Percentiles rank a stretch among this genome's conserved stretches.
These are phyloP conservation scores for Pristionchus exspectatus DNA, from an alignment of 2,888 invertebrate species.

Conservation along the genomic window DNA sequence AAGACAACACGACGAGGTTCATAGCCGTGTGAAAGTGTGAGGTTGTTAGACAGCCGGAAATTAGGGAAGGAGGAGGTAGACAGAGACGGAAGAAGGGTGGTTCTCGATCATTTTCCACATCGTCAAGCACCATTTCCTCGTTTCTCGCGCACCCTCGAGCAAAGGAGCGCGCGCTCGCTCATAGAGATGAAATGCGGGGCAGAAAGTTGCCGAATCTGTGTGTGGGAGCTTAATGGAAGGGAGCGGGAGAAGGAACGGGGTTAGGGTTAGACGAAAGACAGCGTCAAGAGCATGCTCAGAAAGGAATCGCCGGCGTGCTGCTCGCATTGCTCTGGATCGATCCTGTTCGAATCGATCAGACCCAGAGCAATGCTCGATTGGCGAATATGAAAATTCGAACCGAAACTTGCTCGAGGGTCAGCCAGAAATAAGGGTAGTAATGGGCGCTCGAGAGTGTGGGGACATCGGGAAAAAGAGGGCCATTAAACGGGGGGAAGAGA, in stretches of 20 bases:
- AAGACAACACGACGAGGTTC: not conserved
- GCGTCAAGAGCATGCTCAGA: constrained; percentile 8
- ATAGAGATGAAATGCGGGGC: not conserved
- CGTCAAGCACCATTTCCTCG: not conserved
- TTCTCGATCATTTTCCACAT: not conserved
- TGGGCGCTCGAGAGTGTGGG: not conserved
- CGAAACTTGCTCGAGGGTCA: constrained; percentile 12
- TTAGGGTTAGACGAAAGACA: constrained; percentile 24
- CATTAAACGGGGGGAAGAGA: not conserved
- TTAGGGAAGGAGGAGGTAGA: not conserved
- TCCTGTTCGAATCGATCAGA: not conserved
- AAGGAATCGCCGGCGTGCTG: not conserved
- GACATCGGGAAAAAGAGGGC: not conserved
- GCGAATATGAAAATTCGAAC: not conserved
- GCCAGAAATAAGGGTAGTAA: not conserved
- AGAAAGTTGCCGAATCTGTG: not conserved
- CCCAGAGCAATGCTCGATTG: not conserved
- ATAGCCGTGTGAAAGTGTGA: not conserved
- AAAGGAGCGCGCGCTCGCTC: not conserved
- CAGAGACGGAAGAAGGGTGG: not conserved
- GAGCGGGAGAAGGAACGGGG: not conserved
- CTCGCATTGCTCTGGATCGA: not conserved
- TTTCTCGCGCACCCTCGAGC: not conserved
- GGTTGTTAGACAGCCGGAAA: constrained; percentile 42
- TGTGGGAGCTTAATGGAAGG: not conserved